phyloP scores from a whole-genome alignment of 1,140 invertebrate species.

The Pemphigus obesinymphae region DNA sequence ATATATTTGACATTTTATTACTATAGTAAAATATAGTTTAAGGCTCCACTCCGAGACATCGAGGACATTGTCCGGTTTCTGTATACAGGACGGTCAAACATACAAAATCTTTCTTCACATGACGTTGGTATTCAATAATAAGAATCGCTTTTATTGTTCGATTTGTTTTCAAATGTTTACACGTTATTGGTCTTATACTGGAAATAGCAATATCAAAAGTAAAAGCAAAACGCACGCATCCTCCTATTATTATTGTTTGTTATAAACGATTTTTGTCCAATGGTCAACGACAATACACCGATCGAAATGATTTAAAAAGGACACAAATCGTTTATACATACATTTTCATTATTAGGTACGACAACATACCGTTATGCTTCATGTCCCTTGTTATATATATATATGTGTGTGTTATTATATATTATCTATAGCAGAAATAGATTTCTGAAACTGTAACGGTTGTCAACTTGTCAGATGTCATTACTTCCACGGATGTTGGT shows the following conservation, averaged over 20 bases:
- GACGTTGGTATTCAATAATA: neutral
- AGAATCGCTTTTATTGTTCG: neutral
- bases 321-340: neutral
- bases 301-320: neutral
- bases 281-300: constrained; percentile 1
- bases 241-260: neutral
- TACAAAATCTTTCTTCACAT: too few relatives aligned
- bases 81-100: too few relatives aligned
- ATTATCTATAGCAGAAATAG: neutral
- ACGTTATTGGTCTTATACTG: neutral
- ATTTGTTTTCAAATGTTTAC: constrained; percentile 11
- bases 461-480: neutral
- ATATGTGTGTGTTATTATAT: too few relatives aligned
- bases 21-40: neutral
- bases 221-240: neutral
- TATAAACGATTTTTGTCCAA: neutral
- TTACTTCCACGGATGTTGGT: neutral
- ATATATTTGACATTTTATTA: too few relatives aligned
- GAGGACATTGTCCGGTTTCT: neutral
- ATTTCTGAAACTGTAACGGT: neutral
- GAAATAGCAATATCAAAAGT: neutral
- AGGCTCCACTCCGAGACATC: neutral
- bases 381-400: neutral
- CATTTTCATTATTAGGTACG: neutral
- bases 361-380: neutral